A percentile compares a stretch with the other conserved stretches of the same genome.
These are phyloP conservation scores for Nothobranchius kuhntae DNA, from an alignment of 2,113 vertebrate species.

Conservation along the genomic window DNA sequence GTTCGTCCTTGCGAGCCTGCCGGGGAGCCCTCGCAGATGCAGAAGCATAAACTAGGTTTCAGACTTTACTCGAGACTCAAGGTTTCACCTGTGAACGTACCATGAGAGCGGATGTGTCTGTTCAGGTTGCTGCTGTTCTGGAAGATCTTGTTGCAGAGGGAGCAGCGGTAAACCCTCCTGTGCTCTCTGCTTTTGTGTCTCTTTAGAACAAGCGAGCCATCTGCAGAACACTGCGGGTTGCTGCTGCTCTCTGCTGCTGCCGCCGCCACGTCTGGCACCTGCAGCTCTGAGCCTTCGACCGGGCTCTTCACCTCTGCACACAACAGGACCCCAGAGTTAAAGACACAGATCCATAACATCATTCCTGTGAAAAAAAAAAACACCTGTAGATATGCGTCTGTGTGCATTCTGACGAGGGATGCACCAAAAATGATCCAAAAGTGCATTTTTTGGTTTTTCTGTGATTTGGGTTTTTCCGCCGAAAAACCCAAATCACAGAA, in stretches of 20 bases:
- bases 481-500: too few species aligned
- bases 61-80: too few species aligned
- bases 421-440: too few species aligned
- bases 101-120: conserved; percentile 94
- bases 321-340: conserved; percentile 6
- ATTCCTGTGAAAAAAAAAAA: too few species aligned
- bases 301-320: conserved; percentile 56
- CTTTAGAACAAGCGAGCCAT: conserved; percentile 39
- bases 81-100: conserved; percentile 61
- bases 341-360: too few species aligned
- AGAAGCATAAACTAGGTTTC: too few species aligned
- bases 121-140: conserved; percentile 99
- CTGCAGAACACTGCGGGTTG: conserved; percentile 26
- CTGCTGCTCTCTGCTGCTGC: conserved; percentile 33
- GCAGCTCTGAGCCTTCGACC: conserved; percentile 62
- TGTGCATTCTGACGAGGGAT: too few species aligned
- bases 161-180: conserved; percentile 91
- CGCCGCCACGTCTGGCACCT: conserved; percentile 29
- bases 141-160: conserved; percentile 93
- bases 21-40: too few species aligned
- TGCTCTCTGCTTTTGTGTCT: conserved; percentile 83
- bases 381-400: too few species aligned
- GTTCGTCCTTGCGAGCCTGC: too few species aligned
- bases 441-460: too few species aligned
- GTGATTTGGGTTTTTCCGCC: too few species aligned